phyloP scores from a whole-genome alignment of 2,113 vertebrate genomes.

The Chaetura pelagica region DNA sequence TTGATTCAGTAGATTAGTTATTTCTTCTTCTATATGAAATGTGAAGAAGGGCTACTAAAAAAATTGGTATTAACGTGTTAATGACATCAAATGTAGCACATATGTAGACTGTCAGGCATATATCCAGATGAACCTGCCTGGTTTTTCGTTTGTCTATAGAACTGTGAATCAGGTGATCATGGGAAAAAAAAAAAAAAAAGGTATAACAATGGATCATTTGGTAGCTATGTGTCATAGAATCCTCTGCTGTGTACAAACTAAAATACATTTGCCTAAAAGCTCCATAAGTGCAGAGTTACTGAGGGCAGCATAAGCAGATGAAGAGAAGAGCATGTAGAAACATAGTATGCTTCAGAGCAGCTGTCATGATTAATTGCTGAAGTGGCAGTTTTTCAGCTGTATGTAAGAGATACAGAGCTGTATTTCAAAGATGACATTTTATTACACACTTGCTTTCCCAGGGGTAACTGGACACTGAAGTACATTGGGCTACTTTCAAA shows the following conservation, averaged over 20 bases:
- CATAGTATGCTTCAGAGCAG: not conserved
- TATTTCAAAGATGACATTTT: not conserved
- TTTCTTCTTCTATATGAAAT: not conserved
- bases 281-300: not conserved
- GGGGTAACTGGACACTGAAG: not conserved
- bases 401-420: not conserved
- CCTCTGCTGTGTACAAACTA: not conserved
- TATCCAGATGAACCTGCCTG: not conserved
- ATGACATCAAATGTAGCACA: not conserved
- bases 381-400: not conserved
- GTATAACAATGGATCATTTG: not conserved
- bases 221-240: not conserved
- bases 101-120: not conserved
- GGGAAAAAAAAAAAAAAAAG: not conserved
- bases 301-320: not conserved
- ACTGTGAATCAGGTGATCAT: not conserved
- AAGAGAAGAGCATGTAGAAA: not conserved
- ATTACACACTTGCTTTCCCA: not conserved
- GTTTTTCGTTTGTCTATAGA: not conserved
- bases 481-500: not conserved
- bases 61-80: accelerated
- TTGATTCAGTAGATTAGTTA: not conserved
- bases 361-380: not conserved
- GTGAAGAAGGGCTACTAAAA: not conserved
- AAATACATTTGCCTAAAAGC: not conserved